Base-by-base conservation (phyloP, 2,888 invertebrate genomes). In the Idaea biselata region DNA sequence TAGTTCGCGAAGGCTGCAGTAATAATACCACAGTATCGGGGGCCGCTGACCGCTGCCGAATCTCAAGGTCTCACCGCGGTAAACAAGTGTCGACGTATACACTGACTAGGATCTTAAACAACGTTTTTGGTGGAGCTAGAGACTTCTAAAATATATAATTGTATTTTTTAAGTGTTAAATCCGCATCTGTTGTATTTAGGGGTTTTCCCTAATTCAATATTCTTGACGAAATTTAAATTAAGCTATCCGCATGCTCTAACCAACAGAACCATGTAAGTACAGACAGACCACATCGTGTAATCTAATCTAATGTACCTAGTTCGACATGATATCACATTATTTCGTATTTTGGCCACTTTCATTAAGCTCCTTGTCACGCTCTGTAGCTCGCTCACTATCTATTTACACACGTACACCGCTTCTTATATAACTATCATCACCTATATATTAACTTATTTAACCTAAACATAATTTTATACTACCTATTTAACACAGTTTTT, bases 31-130 rank as follows among this genome's bases (percentile, higher is more conserved):
- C 76, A 82, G 78, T 83, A 77, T 79, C 79, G 74, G 81, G 84
- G 89, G 91, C 83, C 90, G 91, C 74, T 91, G 91, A 91, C 91
- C 91, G 89, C 79, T 69, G 89, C 87, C 90, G 82, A 92, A 91
- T 89, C 82, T 91, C 91, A 92, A 92, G 91, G 91, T 87, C 91
- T 85, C 77, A 83, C 81, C 85, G 87, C 81, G 76, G 88, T 90
- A 91, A 91, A 91, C 91, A 92, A 90, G 86, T 88, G 86, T 67
- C 85, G 76, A 75, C 75, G 77, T 74, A 79, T 78, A 75, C 59
- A 67, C 63, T 63, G 44, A 44, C 44, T 14, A 44, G 8, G 44
- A 44, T 44, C 44, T 8, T 44, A 44, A 44, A 1, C 14, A 44
- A 44, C 11, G 44, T 0, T 14, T 8, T 14, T 7, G 44, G 14